Base-by-base conservation (phyloP, 2,113 vertebrate genomes). In the Cyanoliseus patagonus region DNA sequence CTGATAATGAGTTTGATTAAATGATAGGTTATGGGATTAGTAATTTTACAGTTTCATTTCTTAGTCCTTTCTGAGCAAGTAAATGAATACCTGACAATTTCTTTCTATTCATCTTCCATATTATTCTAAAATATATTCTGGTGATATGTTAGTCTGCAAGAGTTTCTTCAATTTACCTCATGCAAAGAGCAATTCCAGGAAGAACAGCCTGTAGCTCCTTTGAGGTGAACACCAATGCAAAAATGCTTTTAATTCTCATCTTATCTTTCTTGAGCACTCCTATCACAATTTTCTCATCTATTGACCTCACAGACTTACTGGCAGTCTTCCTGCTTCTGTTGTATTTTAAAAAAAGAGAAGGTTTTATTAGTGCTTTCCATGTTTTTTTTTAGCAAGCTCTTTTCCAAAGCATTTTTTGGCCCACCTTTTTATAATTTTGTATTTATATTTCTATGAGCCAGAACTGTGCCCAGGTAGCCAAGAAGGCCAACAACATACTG, bases 131-230 rank as follows among this genome's bases (percentile, higher is more conserved):
- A 42, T 67, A 20, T 31, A 7, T 62, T 79, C 19, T 70, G 66
- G 49, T 37, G 9, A n/a, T 28, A 61, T 23, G 17, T 42, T 75
- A 66, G 8, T 52, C 37, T 80, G 7, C 16, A 62, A 57, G 2
- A 62, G n/a, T 49, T 49, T 78, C 16, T 91, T 51, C 39, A 70
- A 8, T 86, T 75, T 79, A 46, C 17, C 17, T 17, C 8, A 68
- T 55, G 69, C 31, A 35, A 81, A 62, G 18, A 47, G 83, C 37
- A 37, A 13, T 85, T 55, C 22, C 11, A 39, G 24, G 11, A 61
- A 33, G 33, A 74, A 35, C 1, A 4, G 5, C 13, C 6, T 1
- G 1, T 13, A 76, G 5, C 2, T 77, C 6, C 10, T 55, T 30
- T 69, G 30, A 23, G 28, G 8, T n/a, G 39, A 51, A n/a, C 28